These are phyloP conservation scores for Lepeophtheirus salmonis DNA, from an alignment of 1,140 invertebrate species.

Conservation along the genomic window DNA sequence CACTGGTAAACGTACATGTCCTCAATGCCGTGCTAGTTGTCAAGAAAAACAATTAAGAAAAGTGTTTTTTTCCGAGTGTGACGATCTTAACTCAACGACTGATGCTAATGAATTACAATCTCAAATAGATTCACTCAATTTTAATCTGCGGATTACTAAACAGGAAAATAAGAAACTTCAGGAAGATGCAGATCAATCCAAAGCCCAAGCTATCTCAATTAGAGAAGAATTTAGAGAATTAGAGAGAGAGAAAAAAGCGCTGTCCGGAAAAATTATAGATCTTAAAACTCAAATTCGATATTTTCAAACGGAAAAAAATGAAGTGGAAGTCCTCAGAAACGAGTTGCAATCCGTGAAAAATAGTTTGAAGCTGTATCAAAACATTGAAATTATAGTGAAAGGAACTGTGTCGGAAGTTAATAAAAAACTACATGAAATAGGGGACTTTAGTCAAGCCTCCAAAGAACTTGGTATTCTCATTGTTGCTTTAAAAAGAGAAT, in stretches of 20 bases:
- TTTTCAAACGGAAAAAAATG: constrained; percentile 1
- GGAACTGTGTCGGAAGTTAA: constrained; percentile 7
- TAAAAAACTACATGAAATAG: neutral
- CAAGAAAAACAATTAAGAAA: neutral
- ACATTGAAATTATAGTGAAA: constrained; percentile 2
- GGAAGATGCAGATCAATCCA: neutral
- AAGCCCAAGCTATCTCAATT: neutral
- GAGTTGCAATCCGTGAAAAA: neutral
- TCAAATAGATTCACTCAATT: constrained; percentile 5
- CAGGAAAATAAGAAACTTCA: neutral
- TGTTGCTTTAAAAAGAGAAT: constrained; percentile 6
- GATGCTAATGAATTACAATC: neutral
- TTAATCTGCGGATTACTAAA: neutral
- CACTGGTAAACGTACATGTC: constrained; percentile 15
- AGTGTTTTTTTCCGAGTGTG: constrained; percentile 3
- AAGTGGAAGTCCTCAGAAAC: neutral
- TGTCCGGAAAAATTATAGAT: neutral
- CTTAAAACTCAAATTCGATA: neutral
- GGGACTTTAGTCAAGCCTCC: neutral
- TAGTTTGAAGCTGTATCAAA: constrained; percentile 6
- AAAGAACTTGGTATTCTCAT: constrained; percentile 5
- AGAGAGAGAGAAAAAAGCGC: neutral
- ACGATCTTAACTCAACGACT: neutral
- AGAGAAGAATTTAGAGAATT: constrained; percentile 3
- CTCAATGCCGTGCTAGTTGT: constrained; percentile 9